phyloP scores from a whole-genome alignment of 2,888 invertebrate genomes.

The Noctua comes region DNA sequence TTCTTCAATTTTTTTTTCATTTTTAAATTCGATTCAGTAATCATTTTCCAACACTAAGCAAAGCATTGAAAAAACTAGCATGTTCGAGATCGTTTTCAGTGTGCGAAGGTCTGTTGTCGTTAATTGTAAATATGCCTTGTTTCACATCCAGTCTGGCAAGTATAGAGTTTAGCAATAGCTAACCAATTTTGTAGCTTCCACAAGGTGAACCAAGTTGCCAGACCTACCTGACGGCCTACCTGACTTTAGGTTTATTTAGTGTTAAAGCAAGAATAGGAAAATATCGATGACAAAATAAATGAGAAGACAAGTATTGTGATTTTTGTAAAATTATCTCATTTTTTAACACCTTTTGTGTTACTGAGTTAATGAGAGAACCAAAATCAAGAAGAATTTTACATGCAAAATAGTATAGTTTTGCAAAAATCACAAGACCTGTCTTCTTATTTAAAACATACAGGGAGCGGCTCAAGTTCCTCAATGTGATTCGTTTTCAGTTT shows the following conservation, averaged over 20 bases:
- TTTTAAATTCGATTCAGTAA: neutral
- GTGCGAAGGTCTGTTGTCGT: slow-evolving; percentile 9
- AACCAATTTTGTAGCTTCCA: slow-evolving; percentile 12
- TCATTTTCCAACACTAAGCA: neutral
- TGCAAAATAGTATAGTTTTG: too few relatives aligned
- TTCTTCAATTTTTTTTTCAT: neutral
- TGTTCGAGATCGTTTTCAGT: slow-evolving; percentile 14
- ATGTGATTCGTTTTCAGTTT: neutral
- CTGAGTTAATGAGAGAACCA: too few relatives aligned
- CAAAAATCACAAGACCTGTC: too few relatives aligned
- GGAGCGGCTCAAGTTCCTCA: neutral
- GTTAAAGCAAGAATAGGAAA: neutral
- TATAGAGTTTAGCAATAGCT: slow-evolving; percentile 13
- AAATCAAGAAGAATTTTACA: too few relatives aligned
- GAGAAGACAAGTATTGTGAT: neutral
- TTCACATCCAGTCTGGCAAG: neutral
- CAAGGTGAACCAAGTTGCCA: neutral
- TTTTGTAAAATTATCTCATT: neutral
- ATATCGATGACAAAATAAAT: neutral
- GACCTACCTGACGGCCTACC: neutral
- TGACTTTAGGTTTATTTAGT: neutral
- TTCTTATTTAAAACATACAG: neutral
- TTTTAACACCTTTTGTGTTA: neutral
- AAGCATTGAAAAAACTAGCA: neutral
- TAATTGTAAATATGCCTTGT: slow-evolving; percentile 27